These are phyloP conservation scores for Orientallactaga bullata DNA, from an alignment of 2,113 vertebrate species.

Conservation along the genomic window DNA sequence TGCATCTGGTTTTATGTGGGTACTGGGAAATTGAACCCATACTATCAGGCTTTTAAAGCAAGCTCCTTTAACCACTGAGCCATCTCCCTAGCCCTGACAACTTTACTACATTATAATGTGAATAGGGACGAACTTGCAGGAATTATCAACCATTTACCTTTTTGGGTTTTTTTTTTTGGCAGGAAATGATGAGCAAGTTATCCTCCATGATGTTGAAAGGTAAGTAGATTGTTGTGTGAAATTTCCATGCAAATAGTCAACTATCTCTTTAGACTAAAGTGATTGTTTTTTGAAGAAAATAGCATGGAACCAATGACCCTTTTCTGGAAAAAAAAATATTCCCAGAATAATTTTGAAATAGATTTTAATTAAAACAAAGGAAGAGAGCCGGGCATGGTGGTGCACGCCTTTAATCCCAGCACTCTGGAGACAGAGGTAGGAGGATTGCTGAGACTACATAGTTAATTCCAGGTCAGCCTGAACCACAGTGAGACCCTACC, in stretches of 20 bases:
- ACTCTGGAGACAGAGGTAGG: no score
- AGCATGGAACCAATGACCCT: conserved; percentile 11
- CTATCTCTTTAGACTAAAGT: conserved; percentile 45
- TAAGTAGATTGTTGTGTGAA: conserved; percentile 83
- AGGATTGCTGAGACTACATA: no score
- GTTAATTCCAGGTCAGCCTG: no score
- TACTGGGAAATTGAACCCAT: not conserved
- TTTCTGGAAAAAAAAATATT: conserved; percentile 42
- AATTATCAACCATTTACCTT: conserved; percentile 72
- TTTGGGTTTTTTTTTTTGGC: conserved; percentile 81
- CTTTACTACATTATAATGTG: conserved; percentile 31
- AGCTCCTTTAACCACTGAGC: not conserved
- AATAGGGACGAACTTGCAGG: conserved; percentile 31
- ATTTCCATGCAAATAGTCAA: conserved; percentile 39
- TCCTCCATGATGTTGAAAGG: conserved; percentile 99
- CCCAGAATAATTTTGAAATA: conserved; percentile 60
- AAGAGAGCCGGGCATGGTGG: no score
- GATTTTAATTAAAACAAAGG: conserved; percentile 57
- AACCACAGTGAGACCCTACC: no score
- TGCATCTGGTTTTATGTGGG: not conserved
- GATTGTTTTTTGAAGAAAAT: conserved; percentile 48
- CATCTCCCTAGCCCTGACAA: not conserved
- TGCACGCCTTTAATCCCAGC: no score
- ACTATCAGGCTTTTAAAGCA: not conserved
- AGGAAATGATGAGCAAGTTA: conserved; percentile 99